Evolutionary conservation across 2,888 invertebrate species (phyloP), one percentile per base, ranked within the genome.

Genomic region (Agriopis aurantiaria): DNA sequence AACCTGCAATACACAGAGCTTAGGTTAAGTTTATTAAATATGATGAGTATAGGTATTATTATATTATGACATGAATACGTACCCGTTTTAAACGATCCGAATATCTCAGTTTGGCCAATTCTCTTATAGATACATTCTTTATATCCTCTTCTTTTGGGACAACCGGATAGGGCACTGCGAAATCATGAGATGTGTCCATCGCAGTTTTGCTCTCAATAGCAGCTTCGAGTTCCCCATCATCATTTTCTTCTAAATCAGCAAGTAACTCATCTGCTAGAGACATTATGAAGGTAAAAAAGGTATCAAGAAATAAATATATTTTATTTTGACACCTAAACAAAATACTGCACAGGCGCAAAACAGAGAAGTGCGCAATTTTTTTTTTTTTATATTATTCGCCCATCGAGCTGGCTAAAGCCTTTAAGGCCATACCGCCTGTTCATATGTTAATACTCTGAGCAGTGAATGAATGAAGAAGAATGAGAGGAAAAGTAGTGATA

Each of bases 261-360:
- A 99, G 93, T 74, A 99, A 94, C 93, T 99, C 99, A 85, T 99
- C 99, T 0, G 99, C 99, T 77, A 99, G 93, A 85, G 99, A 99
- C 99, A 99, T 99, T 80, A 70, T 85, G 43, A n/a, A 46, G 7
- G 12, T 3, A 33, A 43, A 56, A 33, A 9, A 43, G 10, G 23
- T 0, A 4, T 17, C 10, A 56, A 10, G 4, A 41, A 1, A n/a
- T 7, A 9, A 9, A 8, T 14, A 10, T 23, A 4, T 6, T 23
- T 33, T 52, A 41, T 55, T 41, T 55, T 55, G 41, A 53, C 12
- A 53, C 33, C 3, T 0, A 40, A 33, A 12, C 33, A 53, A 11
- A 23, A 17, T 8, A 10, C 17, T n/a, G n/a, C n/a, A n/a, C n/a
- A n/a, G n/a, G n/a, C n/a, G n/a, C n/a, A n/a, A n/a, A n/a, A n/a